These are phyloP conservation scores for Mythimna pallens DNA, from an alignment of 2,888 invertebrate species.

Conservation along the genomic window DNA sequence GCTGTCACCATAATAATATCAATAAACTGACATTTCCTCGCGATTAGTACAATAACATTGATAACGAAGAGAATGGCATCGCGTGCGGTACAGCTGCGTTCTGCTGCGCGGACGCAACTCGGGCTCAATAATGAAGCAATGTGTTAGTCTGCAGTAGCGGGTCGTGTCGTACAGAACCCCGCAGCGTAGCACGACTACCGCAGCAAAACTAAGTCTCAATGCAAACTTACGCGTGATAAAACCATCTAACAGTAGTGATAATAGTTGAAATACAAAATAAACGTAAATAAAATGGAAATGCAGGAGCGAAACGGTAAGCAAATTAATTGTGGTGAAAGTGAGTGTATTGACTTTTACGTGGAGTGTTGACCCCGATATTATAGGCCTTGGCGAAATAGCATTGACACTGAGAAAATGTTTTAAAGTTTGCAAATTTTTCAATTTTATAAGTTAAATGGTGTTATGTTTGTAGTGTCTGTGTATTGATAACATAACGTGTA, in stretches of 20 bases:
- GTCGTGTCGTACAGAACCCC: slow-evolving; percentile 53
- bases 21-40: slow-evolving; percentile 48
- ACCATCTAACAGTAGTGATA: slow-evolving; percentile 28
- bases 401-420: slow-evolving; percentile 57
- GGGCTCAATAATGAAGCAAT: slow-evolving; percentile 44
- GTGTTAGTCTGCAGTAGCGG: slow-evolving; percentile 68
- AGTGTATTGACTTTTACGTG: slow-evolving; percentile 43
- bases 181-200: too few species aligned
- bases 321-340: slow-evolving; percentile 73
- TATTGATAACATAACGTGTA: not conserved
- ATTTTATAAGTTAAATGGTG: slow-evolving; percentile 1
- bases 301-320: slow-evolving; percentile 74
- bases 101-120: slow-evolving; percentile 67
- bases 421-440: slow-evolving; percentile 33
- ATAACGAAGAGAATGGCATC: slow-evolving; percentile 63
- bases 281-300: slow-evolving; percentile 72
- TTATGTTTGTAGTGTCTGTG: not conserved
- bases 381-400: slow-evolving; percentile 55
- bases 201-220: slow-evolving; percentile 25
- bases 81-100: slow-evolving; percentile 37
- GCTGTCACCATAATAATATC: slow-evolving; percentile 39
- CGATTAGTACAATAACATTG: slow-evolving; percentile 61
- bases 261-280: slow-evolving; percentile 22
- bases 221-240: slow-evolving; percentile 47
- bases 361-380: slow-evolving; percentile 67